Base-by-base conservation (phyloP, 2,113 vertebrate genomes). In the Corythaeola cristata region DNA sequence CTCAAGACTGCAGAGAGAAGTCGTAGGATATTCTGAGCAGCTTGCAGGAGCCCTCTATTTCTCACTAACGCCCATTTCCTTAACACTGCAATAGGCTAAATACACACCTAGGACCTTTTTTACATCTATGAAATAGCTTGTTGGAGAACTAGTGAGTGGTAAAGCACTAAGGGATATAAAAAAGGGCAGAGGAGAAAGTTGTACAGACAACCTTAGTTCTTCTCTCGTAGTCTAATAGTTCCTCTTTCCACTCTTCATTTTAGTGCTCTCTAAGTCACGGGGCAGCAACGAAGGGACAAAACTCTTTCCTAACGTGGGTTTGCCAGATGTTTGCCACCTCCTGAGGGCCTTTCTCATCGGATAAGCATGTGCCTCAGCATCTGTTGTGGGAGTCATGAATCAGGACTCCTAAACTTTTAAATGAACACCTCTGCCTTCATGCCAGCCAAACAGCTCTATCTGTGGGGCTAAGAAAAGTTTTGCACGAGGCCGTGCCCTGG, bases 401-500 rank as follows among this genome's bases (percentile, higher is more conserved):
- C 2, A 5, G 4, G 1, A 45, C 24, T 63, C 39, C 59, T 59
- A 58, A 62, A 71, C 9, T 35, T 62, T n/a, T 27, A 52, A 69
- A 53, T 23, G 26, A 74, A 47, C 21, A 6, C 8, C 1, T 0
- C 55, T 79, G 45, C 50, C 59, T 74, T 83, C 27, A 33, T 24
- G 27, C 21, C 37, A 17, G 23, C 53, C 6, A 66, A 87, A 41
- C 9, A 50, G 47, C 28, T 71, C 60, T 77, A 39, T 45, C 32
- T 2, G 0, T 6, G 33, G 41, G 41, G 15, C 41, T 67, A 41
- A 32, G 14, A 30, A 27, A 76, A 49, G 13, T 59, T 50, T 26
- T 79, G 39, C 0, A 2, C 2, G 2, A 75, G 22, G 52, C 32
- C 21, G 53, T 94, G 39, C 20, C 49, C 47, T 0, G 2, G 30